These are phyloP conservation scores for Eurytoma adleriae DNA, from an alignment of 2,888 invertebrate genomes.

Conservation along the genomic window DNA sequence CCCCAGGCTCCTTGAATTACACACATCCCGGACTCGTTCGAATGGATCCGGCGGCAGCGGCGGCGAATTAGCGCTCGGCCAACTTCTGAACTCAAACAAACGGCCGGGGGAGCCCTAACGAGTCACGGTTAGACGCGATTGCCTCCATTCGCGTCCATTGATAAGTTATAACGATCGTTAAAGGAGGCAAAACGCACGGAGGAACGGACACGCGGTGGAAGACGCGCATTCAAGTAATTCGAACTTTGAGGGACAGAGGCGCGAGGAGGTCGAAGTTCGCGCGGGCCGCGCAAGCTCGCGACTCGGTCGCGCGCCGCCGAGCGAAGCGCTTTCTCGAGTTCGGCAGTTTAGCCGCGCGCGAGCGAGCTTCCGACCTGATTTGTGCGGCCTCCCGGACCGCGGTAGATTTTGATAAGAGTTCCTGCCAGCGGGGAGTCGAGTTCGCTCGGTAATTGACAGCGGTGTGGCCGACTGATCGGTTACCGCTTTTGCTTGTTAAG, in stretches of 20 bases:
- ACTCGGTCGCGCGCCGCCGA: conserved; percentile 11
- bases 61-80: conserved; percentile 57
- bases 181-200: conserved; percentile 36
- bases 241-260: conserved; percentile 35
- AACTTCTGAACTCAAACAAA: conserved; percentile 71
- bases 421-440: too few relatives aligned
- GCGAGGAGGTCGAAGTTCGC: conserved; percentile 46
- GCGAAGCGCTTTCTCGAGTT: conserved; percentile 38
- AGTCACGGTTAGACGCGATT: conserved; percentile 66
- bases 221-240: conserved; percentile 36
- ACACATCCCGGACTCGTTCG: conserved; percentile 21
- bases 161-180: conserved; percentile 63
- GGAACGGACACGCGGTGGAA: conserved; percentile 46
- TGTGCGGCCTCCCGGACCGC: not conserved
- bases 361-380: conserved; percentile 5
- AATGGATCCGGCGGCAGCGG: conserved; percentile 31
- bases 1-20: not conserved
- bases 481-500: too few relatives aligned
- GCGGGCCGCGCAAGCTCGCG: conserved; percentile 7
- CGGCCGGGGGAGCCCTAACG: conserved; percentile 69
- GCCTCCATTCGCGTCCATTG: conserved; percentile 59
- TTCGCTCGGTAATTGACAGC: too few relatives aligned
- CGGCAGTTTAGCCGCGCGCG: conserved; percentile 28
- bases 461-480: too few relatives aligned
- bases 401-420: too few relatives aligned